These are phyloP conservation scores for Aegypius monachus DNA, from an alignment of 2,113 vertebrate genomes.

Conservation along the genomic window DNA sequence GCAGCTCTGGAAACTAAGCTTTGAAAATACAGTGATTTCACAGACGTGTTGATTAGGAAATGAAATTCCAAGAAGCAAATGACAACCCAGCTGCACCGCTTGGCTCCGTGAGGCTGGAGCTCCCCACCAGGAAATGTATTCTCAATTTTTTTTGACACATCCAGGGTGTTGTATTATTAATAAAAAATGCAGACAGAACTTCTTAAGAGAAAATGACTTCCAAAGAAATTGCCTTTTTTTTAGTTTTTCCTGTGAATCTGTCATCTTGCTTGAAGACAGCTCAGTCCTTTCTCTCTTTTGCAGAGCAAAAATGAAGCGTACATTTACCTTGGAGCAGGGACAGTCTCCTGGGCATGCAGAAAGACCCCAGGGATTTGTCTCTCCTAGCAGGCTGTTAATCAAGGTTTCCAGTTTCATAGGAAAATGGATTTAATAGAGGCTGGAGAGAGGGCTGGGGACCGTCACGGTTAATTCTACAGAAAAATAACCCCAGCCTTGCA, in stretches of 20 bases:
- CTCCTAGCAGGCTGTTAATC: neutral
- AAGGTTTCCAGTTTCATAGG: neutral
- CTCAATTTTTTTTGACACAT: slow-evolving; percentile 58
- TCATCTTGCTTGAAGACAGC: neutral
- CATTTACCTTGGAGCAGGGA: neutral
- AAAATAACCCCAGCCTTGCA: neutral
- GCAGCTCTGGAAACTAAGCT: slow-evolving; percentile 34
- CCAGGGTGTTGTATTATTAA: slow-evolving; percentile 61
- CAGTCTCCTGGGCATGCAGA: neutral
- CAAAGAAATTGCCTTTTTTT: neutral
- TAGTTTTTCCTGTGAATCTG: neutral
- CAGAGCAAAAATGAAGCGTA: neutral
- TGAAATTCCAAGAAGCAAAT: slow-evolving; percentile 49
- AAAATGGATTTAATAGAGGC: neutral
- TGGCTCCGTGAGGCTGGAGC: slow-evolving; percentile 12
- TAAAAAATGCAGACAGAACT: slow-evolving; percentile 53
- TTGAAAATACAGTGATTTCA: slow-evolving; percentile 46
- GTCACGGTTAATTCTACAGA: neutral
- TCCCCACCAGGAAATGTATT: slow-evolving; percentile 46
- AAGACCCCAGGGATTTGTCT: neutral
- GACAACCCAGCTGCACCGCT: neutral
- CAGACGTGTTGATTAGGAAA: slow-evolving; percentile 52
- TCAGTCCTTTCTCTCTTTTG: neutral
- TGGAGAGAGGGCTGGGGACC: neutral
- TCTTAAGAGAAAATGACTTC: slow-evolving; percentile 33